phyloP scores from a whole-genome alignment of 2,797 vertebrate genomes.

The Pipistrellus pipistrellus region DNA sequence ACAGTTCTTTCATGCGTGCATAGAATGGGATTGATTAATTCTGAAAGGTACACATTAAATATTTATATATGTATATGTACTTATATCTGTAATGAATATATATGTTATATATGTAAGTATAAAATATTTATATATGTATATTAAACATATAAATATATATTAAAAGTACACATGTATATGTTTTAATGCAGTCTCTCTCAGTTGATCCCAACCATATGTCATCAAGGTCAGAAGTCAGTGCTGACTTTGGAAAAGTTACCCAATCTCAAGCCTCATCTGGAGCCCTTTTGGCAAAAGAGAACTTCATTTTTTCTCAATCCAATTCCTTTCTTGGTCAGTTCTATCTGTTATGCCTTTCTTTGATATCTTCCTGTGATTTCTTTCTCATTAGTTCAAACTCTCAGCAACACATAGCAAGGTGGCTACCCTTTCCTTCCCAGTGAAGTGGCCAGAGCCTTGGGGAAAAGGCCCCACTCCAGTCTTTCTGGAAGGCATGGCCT shows the following conservation, averaged over 20 bases:
- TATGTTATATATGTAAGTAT: not conserved
- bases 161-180: not conserved
- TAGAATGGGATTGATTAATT: constrained; percentile 23
- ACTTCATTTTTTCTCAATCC: not conserved
- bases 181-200: not conserved
- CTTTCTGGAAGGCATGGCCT: not conserved
- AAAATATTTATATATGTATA: not conserved
- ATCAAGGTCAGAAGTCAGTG: not conserved
- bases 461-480: too few species aligned
- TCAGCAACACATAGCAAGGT: not conserved
- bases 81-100: not conserved
- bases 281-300: not conserved
- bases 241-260: not conserved
- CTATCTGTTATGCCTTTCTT: not conserved
- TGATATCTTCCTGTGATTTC: not conserved
- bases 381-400: not conserved
- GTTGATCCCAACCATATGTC: not conserved
- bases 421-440: not conserved
- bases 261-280: not conserved
- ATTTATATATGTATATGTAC: not conserved
- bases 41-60: not conserved
- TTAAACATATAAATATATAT: not conserved
- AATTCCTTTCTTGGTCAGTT: not conserved
- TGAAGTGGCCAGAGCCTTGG: not conserved
- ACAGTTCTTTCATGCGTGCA: not conserved